Percentiles rank a stretch among this genome's conserved stretches.
phyloP scores from a whole-genome alignment of 2,888 invertebrate genomes.

The Noctua fimbriata region DNA sequence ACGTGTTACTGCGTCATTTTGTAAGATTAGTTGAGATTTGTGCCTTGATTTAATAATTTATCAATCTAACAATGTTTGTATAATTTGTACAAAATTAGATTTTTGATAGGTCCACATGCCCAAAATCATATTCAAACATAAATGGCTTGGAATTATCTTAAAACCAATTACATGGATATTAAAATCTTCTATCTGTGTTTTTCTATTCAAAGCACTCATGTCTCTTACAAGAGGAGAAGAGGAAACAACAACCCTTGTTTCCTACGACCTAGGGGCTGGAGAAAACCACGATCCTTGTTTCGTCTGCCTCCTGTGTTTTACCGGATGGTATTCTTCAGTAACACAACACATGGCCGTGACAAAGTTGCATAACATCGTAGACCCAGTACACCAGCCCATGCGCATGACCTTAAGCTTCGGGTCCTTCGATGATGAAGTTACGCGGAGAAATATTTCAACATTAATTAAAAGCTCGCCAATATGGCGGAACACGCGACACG shows the following conservation, averaged over 20 bases:
- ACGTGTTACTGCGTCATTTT: slow-evolving; percentile 1
- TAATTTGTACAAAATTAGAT: background rate
- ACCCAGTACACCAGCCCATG: too few relatives aligned
- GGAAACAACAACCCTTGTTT: background rate
- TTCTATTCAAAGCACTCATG: background rate
- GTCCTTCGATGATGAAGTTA: background rate
- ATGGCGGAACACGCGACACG: slow-evolving; percentile 41
- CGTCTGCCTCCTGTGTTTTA: background rate
- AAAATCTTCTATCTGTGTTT: background rate
- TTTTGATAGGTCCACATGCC: background rate
- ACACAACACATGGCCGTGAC: background rate
- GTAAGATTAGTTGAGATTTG: background rate
- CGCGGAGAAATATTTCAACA: slow-evolving; percentile 11
- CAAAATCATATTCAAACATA: background rate
- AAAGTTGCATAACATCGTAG: background rate
- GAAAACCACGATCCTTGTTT: background rate
- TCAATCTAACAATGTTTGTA: background rate
- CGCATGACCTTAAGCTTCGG: background rate
- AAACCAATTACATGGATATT: too few relatives aligned
- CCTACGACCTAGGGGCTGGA: background rate
- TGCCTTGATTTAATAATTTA: background rate
- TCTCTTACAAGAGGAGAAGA: background rate
- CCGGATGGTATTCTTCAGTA: background rate
- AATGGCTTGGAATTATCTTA: background rate
- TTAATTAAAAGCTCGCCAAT: slow-evolving; percentile 21